Evolutionary conservation across 1,140 invertebrate genomes (phyloP).

Genomic region (Drosophila albomicans): DNA sequence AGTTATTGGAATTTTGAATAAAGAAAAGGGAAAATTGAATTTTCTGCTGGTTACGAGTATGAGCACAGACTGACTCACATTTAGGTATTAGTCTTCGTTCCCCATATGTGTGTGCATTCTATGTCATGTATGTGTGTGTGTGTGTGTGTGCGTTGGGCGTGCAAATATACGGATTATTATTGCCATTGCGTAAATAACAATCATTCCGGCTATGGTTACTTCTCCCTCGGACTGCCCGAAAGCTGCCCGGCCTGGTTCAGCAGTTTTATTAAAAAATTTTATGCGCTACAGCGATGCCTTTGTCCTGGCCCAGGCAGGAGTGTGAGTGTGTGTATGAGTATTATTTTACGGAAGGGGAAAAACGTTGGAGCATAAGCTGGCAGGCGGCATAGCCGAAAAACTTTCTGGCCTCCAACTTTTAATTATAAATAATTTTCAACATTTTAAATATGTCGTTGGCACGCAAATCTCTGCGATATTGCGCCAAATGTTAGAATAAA

Average conservation of each 20-base stretch:
- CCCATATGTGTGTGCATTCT: not conserved
- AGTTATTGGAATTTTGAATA: slow-evolving; percentile 71
- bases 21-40: slow-evolving; percentile 69
- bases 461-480: slow-evolving; percentile 76
- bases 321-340: not conserved
- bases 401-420: slow-evolving; percentile 80
- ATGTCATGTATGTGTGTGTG: slow-evolving; percentile 19
- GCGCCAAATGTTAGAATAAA: slow-evolving; percentile 65
- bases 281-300: slow-evolving; percentile 26
- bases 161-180: slow-evolving; percentile 78
- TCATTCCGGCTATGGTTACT: slow-evolving; percentile 67
- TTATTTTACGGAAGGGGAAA: not conserved
- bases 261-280: slow-evolving; percentile 78
- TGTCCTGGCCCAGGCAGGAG: not conserved
- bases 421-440: slow-evolving; percentile 83
- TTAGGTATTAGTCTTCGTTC: slow-evolving; percentile 10
- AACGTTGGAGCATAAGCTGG: slow-evolving; percentile 31
- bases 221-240: slow-evolving; percentile 15
- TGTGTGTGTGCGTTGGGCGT: slow-evolving; percentile 36
- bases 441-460: slow-evolving; percentile 82
- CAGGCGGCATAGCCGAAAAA: slow-evolving; percentile 57
- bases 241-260: slow-evolving; percentile 20
- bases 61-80: slow-evolving; percentile 36
- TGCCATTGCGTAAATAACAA: slow-evolving; percentile 83
- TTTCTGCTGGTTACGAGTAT: slow-evolving; percentile 38